These are phyloP conservation scores for Eleginops maclovinus DNA, from an alignment of 2,113 vertebrate genomes.

Conservation along the genomic window DNA sequence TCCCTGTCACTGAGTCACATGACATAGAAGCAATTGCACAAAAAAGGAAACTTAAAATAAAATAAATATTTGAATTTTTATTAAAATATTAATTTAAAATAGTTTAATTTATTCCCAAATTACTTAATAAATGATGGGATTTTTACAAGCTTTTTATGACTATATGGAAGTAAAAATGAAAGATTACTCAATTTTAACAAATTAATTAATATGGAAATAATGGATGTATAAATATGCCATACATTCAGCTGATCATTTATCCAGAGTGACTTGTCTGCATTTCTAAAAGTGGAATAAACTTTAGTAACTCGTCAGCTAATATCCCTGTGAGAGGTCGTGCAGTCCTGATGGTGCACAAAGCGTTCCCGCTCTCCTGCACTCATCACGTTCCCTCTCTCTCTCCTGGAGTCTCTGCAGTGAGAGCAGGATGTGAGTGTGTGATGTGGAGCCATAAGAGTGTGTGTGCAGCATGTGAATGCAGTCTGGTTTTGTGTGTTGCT, in stretches of 20 bases:
- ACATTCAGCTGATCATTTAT: neutral
- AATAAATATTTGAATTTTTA: no score
- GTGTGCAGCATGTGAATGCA: constrained; percentile 70
- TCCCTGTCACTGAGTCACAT: no score
- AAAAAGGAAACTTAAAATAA: no score
- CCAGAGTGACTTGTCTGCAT: neutral
- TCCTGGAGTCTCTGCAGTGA: constrained; percentile 17
- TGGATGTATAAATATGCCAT: no score
- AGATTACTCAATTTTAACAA: neutral
- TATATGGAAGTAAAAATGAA: neutral
- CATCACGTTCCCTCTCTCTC: neutral
- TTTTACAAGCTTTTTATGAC: neutral
- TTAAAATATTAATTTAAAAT: no score
- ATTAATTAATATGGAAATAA: neutral
- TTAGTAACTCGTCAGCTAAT: neutral
- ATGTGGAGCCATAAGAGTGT: neutral
- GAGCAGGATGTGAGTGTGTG: constrained; percentile 11
- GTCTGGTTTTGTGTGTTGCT: constrained; percentile 75
- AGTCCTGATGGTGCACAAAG: neutral
- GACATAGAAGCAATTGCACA: no score
- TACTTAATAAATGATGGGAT: neutral
- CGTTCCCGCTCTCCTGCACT: neutral
- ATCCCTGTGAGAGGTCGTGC: constrained; percentile 17
- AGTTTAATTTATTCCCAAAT: no score
- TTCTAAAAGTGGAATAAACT: neutral